Evolutionary conservation across 2,797 vertebrate species (phyloP).

Genomic region (Hyperoplus immaculatus): DNA sequence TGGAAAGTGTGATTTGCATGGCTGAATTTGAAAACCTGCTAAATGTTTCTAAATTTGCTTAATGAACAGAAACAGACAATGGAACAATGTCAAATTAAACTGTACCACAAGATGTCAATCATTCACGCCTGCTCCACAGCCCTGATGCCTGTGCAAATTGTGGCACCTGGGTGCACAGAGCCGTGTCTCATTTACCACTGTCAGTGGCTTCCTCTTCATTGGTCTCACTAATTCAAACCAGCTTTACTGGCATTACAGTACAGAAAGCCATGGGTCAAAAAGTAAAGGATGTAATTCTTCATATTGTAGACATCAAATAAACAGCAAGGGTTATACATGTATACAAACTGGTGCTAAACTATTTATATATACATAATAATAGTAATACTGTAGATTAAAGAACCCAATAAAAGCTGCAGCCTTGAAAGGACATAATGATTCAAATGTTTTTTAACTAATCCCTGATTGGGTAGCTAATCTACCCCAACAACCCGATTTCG

Average conservation of each 20-base stretch:
- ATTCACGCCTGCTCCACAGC: slow-evolving; percentile 14
- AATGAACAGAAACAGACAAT: slow-evolving; percentile 19
- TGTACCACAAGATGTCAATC: slow-evolving; percentile 22
- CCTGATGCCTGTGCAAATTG: slow-evolving; percentile 30
- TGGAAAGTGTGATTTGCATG: background rate
- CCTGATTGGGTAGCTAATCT: too few relatives aligned
- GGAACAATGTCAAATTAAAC: slow-evolving; percentile 17
- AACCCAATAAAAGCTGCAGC: too few relatives aligned
- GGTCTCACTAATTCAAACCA: slow-evolving; percentile 4
- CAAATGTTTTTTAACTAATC: too few relatives aligned
- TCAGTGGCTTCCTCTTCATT: background rate
- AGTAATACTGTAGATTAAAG: too few relatives aligned
- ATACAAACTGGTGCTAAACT: background rate
- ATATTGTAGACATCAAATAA: background rate
- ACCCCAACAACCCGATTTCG: too few relatives aligned
- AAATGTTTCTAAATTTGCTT: slow-evolving; percentile 14
- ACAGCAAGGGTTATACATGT: slow-evolving; percentile 6
- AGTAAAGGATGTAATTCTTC: background rate
- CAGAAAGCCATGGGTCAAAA: slow-evolving; percentile 2
- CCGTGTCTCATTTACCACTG: background rate
- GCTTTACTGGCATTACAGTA: background rate
- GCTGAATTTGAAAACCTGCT: slow-evolving; percentile 17
- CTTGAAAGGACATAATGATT: too few relatives aligned
- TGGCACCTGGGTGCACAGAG: slow-evolving; percentile 9
- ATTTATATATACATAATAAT: too few relatives aligned